Conservation (phyloP, 2,797 vertebrate species). For the Sebastolobus altivelis region DNA sequence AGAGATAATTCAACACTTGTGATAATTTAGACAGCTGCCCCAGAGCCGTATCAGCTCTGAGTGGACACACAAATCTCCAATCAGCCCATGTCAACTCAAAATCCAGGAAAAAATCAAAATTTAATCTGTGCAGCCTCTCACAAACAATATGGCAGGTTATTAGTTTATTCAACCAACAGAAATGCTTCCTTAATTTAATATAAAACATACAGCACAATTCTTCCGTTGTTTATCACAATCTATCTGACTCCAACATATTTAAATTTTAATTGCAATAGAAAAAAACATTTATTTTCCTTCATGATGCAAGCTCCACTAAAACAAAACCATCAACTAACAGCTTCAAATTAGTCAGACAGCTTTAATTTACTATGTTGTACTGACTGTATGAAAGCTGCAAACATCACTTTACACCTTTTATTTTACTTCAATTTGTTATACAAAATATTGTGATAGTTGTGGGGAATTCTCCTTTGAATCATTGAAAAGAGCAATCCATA, state of each 20-base stretch:
- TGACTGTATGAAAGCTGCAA: background rate
- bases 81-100: slow-evolving; percentile 30
- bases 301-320: background rate
- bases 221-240: background rate
- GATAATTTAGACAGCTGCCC: slow-evolving; percentile 48
- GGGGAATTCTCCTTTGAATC: background rate
- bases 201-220: background rate
- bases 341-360: background rate
- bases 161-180: slow-evolving; percentile 4
- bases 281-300: background rate
- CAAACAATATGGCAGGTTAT: slow-evolving; percentile 1
- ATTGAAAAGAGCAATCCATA: background rate
- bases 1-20: slow-evolving; percentile 45
- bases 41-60: slow-evolving; percentile 5
- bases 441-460: background rate
- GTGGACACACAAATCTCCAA: slow-evolving; percentile 45
- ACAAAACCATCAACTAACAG: background rate
- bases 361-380: background rate
- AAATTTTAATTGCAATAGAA: background rate
- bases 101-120: slow-evolving; percentile 31
- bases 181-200: background rate
- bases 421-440: background rate
- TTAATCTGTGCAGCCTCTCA: slow-evolving; percentile 9
- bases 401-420: background rate
- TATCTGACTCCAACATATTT: background rate